A percentile compares a stretch with the other conserved stretches of the same genome.
Conservation (phyloP, 2,113 vertebrate species). For the Lipophrys pholis region DNA sequence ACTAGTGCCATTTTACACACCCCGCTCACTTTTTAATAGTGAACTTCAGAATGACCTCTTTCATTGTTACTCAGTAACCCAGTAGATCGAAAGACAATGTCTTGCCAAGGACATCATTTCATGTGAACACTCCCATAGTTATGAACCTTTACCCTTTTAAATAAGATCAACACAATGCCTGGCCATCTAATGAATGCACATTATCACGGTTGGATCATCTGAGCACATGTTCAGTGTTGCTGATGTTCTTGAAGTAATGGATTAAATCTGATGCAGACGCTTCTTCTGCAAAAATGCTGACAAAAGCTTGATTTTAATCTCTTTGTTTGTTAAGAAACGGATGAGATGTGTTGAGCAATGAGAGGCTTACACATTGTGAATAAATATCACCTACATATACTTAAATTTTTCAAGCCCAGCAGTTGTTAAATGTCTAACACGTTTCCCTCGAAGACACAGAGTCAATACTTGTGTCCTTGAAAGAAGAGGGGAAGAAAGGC, state of each 20-base stretch:
- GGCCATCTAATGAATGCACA: too few relatives aligned
- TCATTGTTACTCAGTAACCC: too few relatives aligned
- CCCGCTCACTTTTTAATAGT: too few relatives aligned
- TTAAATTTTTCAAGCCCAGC: background rate
- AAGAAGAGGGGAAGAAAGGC: background rate
- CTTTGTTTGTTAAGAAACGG: background rate
- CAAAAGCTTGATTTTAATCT: background rate
- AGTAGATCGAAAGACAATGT: too few relatives aligned
- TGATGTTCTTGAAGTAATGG: background rate
- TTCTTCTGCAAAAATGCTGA: too few relatives aligned
- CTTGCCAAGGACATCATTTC: too few relatives aligned
- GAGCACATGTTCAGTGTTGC: background rate
- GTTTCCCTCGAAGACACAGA: background rate
- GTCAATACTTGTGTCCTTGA: slow-evolving; percentile 18
- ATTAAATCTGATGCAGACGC: background rate
- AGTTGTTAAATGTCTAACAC: background rate
- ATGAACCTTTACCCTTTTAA: too few relatives aligned
- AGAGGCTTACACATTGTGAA: background rate
- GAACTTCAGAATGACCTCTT: too few relatives aligned
- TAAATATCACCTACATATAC: background rate
- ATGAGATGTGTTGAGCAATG: background rate
- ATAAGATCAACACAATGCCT: too few relatives aligned
- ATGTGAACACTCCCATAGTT: too few relatives aligned
- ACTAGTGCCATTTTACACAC: too few relatives aligned
- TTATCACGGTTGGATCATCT: too few relatives aligned